phyloP scores from a whole-genome alignment of 2,888 invertebrate genomes.

The Caradrina clavipalpis region DNA sequence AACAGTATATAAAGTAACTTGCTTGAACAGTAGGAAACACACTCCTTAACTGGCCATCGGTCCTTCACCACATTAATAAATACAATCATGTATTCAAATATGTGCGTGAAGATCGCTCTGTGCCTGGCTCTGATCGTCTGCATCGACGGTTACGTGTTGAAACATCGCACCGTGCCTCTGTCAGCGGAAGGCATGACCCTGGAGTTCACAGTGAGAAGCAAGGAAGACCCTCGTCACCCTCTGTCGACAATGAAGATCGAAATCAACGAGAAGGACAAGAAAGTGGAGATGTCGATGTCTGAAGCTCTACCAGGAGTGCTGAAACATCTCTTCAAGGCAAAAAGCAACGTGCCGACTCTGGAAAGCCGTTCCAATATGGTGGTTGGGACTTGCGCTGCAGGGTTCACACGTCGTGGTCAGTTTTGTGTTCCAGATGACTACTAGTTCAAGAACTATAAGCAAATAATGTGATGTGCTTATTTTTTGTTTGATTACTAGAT shows the following conservation, averaged over 20 bases:
- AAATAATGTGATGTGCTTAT: no score
- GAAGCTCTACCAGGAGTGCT: conserved; percentile 36
- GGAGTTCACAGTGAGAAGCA: conserved; percentile 58
- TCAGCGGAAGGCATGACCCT: conserved; percentile 61
- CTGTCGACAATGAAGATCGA: conserved; percentile 55
- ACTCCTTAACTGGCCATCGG: conserved; percentile 25
- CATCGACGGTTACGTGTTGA: conserved; percentile 59
- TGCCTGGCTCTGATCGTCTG: conserved; percentile 54
- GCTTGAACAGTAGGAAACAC: neutral
- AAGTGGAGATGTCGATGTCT: conserved; percentile 32
- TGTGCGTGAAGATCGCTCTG: conserved; percentile 57
- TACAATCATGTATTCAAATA: conserved; percentile 57
- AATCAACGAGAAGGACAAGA: conserved; percentile 41
- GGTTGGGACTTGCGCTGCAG: conserved; percentile 64
- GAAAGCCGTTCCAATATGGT: conserved; percentile 60
- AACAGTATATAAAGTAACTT: conserved; percentile 41
- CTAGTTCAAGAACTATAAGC: conserved; percentile 9
- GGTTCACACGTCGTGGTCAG: conserved; percentile 58
- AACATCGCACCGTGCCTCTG: conserved; percentile 47
- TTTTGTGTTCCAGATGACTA: conserved; percentile 68
- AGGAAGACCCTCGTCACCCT: conserved; percentile 32
- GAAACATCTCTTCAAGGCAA: conserved; percentile 8
- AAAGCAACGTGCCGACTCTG: conserved; percentile 23
- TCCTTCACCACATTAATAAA: conserved; percentile 51
- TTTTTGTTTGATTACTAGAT: conserved; percentile 49